Evolutionary conservation across 2,113 vertebrate species (phyloP), one percentile per base, ranked within the genome.

Genomic region (Cichladusa arquata): DNA sequence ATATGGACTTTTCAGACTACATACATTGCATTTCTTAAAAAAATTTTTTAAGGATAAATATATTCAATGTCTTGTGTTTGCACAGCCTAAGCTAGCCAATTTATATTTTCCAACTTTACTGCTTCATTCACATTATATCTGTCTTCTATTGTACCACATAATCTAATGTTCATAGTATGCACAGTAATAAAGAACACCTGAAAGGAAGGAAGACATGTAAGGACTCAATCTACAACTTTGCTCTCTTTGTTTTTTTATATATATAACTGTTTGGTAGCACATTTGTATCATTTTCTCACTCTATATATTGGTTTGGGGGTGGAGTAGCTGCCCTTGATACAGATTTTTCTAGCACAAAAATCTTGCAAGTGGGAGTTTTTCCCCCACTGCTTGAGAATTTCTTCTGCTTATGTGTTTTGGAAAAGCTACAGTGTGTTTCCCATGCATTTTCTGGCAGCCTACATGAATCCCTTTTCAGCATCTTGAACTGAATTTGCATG

Each of bases 371-470:
- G 44, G 78, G 78, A 86, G 74, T 64, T 90, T 83, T 29, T 58
- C 58, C 61, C 17, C 23, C 50, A 65, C 36, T 79, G 79, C 73
- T 45, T 72, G 71, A 95, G 60, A 95, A 92, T 71, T 79, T 74
- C 53, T 90, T 90, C 76, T 86, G 54, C 77, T 92, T 71, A 81
- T 90, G 45, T 24, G 25, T 71, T 93, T 76, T 71, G 45, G 19
- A 93, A 81, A 60, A 91, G 54, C 26, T 88, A 38, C 38, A 91
- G 29, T 88, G 45, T 83, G 67, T 88, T 97, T 95, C 93, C 94
- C 95, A 93, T 72, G 82, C 94, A 73, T 94, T 87, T 91, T 78
- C 74, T 94, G 88, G 65, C 86, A 95, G 44, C 70, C 90, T 92
- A 69, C 93, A 93, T 36, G 44, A 62, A 91, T 87, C 60, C 19